A percentile compares a stretch with the other conserved stretches of the same genome.
These are phyloP conservation scores for Aphyosemion australe DNA, from an alignment of 2,113 vertebrate species.

Conservation along the genomic window DNA sequence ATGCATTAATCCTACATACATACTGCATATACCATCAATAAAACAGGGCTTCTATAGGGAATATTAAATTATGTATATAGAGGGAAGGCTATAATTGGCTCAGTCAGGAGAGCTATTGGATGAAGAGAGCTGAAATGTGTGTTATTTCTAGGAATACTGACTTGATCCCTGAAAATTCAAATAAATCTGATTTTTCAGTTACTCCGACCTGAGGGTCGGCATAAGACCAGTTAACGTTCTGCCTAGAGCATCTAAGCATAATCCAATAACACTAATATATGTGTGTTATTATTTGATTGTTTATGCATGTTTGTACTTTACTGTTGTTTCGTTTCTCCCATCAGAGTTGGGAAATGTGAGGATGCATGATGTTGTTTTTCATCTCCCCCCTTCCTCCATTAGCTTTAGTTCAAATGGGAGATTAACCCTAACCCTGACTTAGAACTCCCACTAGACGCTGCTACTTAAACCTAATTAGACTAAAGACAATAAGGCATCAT, in stretches of 20 bases:
- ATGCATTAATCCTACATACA: slow-evolving; percentile 34
- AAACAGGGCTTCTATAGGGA: slow-evolving; percentile 65
- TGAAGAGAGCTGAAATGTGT: slow-evolving; percentile 31
- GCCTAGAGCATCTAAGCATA: slow-evolving; percentile 16
- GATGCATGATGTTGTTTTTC: too few relatives aligned
- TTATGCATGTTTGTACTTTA: too few relatives aligned
- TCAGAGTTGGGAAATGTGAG: too few relatives aligned
- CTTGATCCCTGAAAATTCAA: slow-evolving; percentile 34
- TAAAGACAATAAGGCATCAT: slow-evolving; percentile 62
- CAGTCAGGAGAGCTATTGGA: slow-evolving; percentile 49
- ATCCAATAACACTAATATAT: too few relatives aligned
- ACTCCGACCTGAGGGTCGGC: slow-evolving; percentile 41
- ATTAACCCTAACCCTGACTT: too few relatives aligned
- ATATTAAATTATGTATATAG: slow-evolving; percentile 73
- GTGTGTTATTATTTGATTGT: too few relatives aligned
- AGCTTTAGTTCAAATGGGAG: too few relatives aligned
- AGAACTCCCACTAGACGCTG: slow-evolving; percentile 34
- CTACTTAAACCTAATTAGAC: slow-evolving; percentile 64
- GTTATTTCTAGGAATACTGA: slow-evolving; percentile 42
- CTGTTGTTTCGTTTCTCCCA: too few relatives aligned
- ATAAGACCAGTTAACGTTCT: slow-evolving; percentile 26
- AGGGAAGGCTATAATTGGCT: slow-evolving; percentile 68
- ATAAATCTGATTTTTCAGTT: slow-evolving; percentile 52
- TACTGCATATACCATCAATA: slow-evolving; percentile 67
- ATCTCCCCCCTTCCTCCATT: too few relatives aligned